phyloP scores from a whole-genome alignment of 2,797 vertebrate genomes.

The Aselliscus stoliczkanus region DNA sequence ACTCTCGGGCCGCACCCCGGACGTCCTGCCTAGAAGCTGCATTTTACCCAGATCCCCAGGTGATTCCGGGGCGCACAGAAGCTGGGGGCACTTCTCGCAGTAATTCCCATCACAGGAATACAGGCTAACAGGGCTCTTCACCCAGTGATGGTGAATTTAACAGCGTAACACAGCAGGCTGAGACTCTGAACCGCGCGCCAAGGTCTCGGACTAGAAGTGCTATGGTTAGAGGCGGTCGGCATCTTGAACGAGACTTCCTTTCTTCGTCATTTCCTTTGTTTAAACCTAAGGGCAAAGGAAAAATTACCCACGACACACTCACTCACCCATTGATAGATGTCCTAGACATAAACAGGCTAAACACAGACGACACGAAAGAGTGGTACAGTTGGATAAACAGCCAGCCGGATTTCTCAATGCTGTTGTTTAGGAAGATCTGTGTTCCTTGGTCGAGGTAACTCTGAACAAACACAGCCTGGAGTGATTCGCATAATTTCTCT shows the following conservation, averaged over 20 bases:
- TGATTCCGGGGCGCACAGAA: not conserved
- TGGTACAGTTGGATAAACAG: constrained; percentile 96
- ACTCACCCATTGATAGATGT: constrained; percentile 99
- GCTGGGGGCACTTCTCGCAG: not conserved
- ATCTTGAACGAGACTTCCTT: not conserved
- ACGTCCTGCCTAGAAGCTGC: not conserved
- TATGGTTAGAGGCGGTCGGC: not conserved
- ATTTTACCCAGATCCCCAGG: not conserved
- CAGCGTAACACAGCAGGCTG: not conserved
- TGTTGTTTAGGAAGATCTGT: constrained; percentile 90
- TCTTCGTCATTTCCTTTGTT: not conserved
- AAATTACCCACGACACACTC: constrained; percentile 70
- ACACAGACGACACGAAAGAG: constrained; percentile 94
- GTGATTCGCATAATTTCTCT: constrained; percentile 88
- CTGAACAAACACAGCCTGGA: constrained; percentile 91
- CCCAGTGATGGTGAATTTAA: not conserved
- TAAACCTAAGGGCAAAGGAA: not conserved
- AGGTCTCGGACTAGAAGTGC: not conserved
- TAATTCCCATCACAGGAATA: not conserved
- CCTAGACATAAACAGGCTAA: constrained; percentile 94
- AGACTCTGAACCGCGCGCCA: not conserved
- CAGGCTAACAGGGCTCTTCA: not conserved
- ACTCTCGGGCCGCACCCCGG: not conserved
- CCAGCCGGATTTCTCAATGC: constrained; percentile 96
- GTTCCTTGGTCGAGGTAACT: constrained; percentile 93